These are phyloP conservation scores for Amblyornis subalaris DNA, from an alignment of 2,113 vertebrate genomes.

Conservation along the genomic window DNA sequence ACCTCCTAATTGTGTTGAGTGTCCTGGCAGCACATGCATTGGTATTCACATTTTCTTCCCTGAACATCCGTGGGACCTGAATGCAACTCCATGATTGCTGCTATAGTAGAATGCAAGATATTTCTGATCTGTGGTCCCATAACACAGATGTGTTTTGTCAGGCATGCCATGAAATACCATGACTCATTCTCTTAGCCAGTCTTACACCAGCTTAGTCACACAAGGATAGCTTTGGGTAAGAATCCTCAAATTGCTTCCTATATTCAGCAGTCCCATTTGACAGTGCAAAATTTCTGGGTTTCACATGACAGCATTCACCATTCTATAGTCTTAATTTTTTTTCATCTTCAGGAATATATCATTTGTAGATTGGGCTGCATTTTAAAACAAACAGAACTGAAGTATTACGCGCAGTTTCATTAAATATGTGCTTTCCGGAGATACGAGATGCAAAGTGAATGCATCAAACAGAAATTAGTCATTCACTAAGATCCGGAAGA, in stretches of 20 bases:
- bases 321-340: not conserved
- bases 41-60: not conserved
- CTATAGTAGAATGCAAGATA: not conserved
- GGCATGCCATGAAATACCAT: not conserved
- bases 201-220: not conserved
- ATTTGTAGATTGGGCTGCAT: not conserved
- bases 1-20: not conserved
- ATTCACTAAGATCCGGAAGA: not conserved
- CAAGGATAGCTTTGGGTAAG: not conserved
- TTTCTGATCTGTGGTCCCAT: not conserved
- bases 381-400: not conserved
- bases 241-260: not conserved
- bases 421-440: not conserved
- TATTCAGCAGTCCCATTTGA: not conserved
- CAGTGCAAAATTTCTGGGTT: not conserved
- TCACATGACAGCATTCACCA: not conserved
- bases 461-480: not conserved
- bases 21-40: not conserved
- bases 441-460: not conserved
- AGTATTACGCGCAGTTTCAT: not conserved
- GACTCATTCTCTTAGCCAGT: not conserved
- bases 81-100: rapidly evolving
- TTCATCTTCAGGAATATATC: not conserved
- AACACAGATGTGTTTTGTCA: not conserved
- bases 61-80: not conserved